Conservation (phyloP, 2,888 invertebrate genomes). For the Meteorus colon region DNA sequence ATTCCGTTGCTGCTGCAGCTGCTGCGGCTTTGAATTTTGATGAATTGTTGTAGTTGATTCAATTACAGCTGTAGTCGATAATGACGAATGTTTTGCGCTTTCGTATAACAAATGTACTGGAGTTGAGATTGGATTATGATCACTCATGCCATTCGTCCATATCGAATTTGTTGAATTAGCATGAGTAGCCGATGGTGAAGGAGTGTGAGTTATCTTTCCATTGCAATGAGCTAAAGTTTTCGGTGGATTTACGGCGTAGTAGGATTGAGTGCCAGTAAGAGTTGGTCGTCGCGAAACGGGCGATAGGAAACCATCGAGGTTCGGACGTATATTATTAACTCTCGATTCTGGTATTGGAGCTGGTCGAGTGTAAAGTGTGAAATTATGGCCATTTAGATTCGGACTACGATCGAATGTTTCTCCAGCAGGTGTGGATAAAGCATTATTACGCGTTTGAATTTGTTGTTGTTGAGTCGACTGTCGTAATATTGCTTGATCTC, state of each 20-base stretch:
- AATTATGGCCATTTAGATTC: slow-evolving; percentile 71
- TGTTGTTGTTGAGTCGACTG: slow-evolving; percentile 60
- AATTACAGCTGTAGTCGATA: slow-evolving; percentile 51
- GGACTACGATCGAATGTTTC: slow-evolving; percentile 66
- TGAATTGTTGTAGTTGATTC: slow-evolving; percentile 6
- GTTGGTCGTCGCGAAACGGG: slow-evolving; percentile 74
- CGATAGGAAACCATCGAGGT: slow-evolving; percentile 67
- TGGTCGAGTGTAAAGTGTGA: slow-evolving; percentile 77
- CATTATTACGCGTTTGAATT: slow-evolving; percentile 53
- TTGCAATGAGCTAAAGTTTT: slow-evolving; percentile 61
- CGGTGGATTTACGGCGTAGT: slow-evolving; percentile 66
- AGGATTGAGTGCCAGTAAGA: slow-evolving; percentile 76
- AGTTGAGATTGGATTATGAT: slow-evolving; percentile 40
- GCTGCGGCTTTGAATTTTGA: slow-evolving; percentile 52
- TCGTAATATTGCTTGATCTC: slow-evolving; percentile 52
- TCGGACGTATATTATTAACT: slow-evolving; percentile 67
- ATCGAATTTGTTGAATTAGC: slow-evolving; percentile 51
- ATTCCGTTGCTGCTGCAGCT: slow-evolving; percentile 56
- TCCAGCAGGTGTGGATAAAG: slow-evolving; percentile 63
- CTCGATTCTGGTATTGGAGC: slow-evolving; percentile 67
- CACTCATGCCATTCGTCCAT: slow-evolving; percentile 47
- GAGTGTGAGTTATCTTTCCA: slow-evolving; percentile 56
- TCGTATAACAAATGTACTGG: slow-evolving; percentile 45
- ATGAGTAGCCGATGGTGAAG: slow-evolving; percentile 49
- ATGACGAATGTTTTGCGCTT: slow-evolving; percentile 57